These are phyloP conservation scores for Dasypolia templi DNA, from an alignment of 2,888 invertebrate genomes.

Conservation along the genomic window DNA sequence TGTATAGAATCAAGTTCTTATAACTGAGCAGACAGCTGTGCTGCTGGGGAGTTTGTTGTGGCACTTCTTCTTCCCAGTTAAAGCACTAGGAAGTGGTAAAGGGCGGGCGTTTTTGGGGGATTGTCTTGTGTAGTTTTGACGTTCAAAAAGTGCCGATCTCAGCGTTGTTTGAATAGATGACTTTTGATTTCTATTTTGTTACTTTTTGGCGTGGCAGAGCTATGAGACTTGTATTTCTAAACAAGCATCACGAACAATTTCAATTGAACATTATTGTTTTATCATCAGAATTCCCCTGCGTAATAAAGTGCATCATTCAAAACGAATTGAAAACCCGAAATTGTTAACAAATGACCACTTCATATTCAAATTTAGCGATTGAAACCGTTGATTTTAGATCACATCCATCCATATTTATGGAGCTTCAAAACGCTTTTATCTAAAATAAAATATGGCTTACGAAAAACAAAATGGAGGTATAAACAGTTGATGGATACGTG, in stretches of 20 bases:
- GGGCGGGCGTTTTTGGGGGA: too few relatives aligned
- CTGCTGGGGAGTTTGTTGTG: too few relatives aligned
- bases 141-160: too few relatives aligned
- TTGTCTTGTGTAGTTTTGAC: too few relatives aligned
- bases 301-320: constrained; percentile 28
- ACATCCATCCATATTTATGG: constrained; percentile 60
- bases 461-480: constrained; percentile 53
- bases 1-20: too few relatives aligned
- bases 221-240: neutral
- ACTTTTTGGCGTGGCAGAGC: neutral
- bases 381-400: constrained; percentile 51
- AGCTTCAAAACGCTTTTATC: constrained; percentile 59
- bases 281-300: neutral
- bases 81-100: too few relatives aligned
- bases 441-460: constrained; percentile 65
- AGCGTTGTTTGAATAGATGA: too few relatives aligned
- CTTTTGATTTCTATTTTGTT: too few relatives aligned
- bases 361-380: constrained; percentile 49
- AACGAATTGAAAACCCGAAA: constrained; percentile 19
- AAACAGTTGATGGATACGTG: constrained; percentile 59
- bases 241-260: neutral
- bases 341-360: constrained; percentile 39
- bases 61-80: too few relatives aligned
- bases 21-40: too few relatives aligned
- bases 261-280: neutral